Percentiles rank a stretch among this genome's conserved stretches.
Conservation (phyloP, 2,797 vertebrate species). For the Otolemur crassicaudatus region DNA sequence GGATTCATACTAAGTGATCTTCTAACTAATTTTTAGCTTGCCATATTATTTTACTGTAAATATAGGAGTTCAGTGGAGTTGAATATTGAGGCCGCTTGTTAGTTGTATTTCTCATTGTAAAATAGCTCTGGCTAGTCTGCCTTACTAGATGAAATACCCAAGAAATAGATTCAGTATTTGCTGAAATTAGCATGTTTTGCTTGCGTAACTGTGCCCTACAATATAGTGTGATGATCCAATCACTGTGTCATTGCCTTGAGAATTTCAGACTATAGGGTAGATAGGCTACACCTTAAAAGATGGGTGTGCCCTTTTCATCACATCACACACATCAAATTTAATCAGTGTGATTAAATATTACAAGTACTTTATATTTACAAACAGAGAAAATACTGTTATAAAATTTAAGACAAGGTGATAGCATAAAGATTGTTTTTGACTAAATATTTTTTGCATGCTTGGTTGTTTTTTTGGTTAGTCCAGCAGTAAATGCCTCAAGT, state of each 20-base stretch:
- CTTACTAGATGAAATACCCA: no score
- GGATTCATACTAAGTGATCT: neutral
- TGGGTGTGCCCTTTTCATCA: no score
- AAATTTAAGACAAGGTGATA: neutral
- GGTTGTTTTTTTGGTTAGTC: neutral
- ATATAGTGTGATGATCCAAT: slow-evolving; percentile 55
- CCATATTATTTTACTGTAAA: neutral
- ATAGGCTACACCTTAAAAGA: neutral
- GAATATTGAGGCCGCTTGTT: neutral
- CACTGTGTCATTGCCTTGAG: neutral
- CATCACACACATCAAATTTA: neutral
- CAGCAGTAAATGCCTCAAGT: neutral
- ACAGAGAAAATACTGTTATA: neutral
- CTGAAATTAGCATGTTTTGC: no score
- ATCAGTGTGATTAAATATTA: neutral
- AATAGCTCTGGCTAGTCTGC: neutral
- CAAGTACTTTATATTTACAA: neutral
- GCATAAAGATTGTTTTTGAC: neutral
- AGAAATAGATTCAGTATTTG: neutral
- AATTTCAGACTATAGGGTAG: neutral
- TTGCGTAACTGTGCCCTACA: neutral
- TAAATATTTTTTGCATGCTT: neutral
- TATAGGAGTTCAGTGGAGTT: neutral
- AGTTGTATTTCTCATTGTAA: neutral
- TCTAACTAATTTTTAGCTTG: neutral